Evolutionary conservation across 2,797 vertebrate genomes (phyloP), one percentile per base, ranked within the genome.

Genomic region (Siniperca scherzeri): DNA sequence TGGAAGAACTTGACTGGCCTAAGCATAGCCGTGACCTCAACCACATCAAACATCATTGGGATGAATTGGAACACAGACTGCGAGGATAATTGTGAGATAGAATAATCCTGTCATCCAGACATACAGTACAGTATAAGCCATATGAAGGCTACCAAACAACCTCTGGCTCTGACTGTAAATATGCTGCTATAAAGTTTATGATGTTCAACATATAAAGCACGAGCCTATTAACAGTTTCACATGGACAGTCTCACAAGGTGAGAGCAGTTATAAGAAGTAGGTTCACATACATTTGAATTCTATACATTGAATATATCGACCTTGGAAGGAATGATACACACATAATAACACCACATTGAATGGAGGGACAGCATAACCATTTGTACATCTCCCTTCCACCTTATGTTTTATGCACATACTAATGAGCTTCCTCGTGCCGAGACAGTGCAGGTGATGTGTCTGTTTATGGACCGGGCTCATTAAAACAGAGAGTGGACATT

Each of bases 391-490:
- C 67, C 19, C 75, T 69, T 33, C 72, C 61, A 77, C 62, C 83
- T 81, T 71, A 83, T 92, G 83, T 90, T 88, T 93, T 89, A 93
- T 94, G 92, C 88, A 89, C 92, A 91, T 91, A 86, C 30, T 85
- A 88, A 94, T 92, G 71, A 87, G 78, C 16, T 53, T 89, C 73
- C 64, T 71, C 5, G n/a, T 86, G 84, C 80, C 38, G 40, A 87
- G 77, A 85, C 70, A 72, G 84, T 73, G 69, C 76, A 88, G 82
- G 69, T 89, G 90, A 92, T 81, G 72, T 83, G 89, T 80, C 82
- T 87, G 83, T 87, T 89, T 85, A 82, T 80, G 78, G 74, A 75
- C 65, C 44, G 55, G n/a, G 56, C 87, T 93, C 91, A 92, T 94
- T 94, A 94, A 89, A 94, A 81, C 30, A 56, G 76, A 59, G 62